Evolutionary conservation across 2,113 vertebrate species (phyloP).

Genomic region (Thinocorus orbignyianus): DNA sequence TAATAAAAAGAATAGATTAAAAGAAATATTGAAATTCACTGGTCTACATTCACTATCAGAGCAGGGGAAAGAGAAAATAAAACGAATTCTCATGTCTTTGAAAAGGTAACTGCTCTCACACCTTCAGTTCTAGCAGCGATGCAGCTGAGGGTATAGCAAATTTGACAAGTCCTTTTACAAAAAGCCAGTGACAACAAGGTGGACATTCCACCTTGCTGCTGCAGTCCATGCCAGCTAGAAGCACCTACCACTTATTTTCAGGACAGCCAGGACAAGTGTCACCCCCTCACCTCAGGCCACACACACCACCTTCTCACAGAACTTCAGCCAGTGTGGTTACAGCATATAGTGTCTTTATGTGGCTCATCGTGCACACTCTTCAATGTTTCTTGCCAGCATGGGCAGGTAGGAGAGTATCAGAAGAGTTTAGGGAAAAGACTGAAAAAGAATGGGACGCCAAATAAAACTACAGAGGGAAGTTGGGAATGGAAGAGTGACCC

Average conservation of each 20-base stretch:
- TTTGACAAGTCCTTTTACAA: background rate
- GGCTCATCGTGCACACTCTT: background rate
- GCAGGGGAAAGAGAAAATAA: background rate
- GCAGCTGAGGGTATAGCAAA: background rate
- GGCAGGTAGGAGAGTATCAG: background rate
- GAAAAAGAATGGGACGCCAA: background rate
- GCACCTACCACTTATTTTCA: background rate
- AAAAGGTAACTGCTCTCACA: background rate
- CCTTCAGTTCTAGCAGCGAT: background rate
- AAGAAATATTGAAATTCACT: background rate
- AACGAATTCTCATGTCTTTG: background rate
- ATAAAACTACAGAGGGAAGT: background rate
- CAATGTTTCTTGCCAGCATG: background rate
- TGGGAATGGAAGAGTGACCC: background rate
- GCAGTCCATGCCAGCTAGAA: background rate
- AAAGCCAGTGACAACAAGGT: background rate
- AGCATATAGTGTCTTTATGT: accelerated
- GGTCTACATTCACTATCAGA: background rate
- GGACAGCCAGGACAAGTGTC: background rate
- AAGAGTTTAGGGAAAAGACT: background rate
- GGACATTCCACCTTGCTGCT: background rate
- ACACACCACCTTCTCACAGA: background rate
- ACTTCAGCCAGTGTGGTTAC: background rate
- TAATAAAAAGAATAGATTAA: background rate
- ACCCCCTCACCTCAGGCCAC: background rate